phyloP scores from a whole-genome alignment of 2,113 vertebrate species.

The Oceanodroma tethys region DNA sequence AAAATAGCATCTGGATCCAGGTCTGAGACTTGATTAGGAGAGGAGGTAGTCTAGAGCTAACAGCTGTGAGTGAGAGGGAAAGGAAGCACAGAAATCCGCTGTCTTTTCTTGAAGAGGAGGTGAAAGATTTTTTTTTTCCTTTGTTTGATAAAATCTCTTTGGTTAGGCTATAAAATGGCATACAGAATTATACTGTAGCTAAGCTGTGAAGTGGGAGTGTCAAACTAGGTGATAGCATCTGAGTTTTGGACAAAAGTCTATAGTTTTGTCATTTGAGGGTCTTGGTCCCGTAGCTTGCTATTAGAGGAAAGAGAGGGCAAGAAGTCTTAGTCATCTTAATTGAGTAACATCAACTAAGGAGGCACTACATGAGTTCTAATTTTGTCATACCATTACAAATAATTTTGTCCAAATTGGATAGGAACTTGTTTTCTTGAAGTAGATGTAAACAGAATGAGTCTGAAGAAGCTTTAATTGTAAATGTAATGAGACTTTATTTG shows the following conservation, averaged over 20 bases:
- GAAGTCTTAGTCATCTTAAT: neutral
- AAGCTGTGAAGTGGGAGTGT: neutral
- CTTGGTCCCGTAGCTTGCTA: neutral
- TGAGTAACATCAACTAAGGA: neutral
- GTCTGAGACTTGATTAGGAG: neutral
- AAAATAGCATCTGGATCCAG: neutral
- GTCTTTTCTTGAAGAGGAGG: neutral
- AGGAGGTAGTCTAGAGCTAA: neutral
- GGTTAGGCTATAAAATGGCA: neutral
- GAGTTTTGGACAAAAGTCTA: neutral
- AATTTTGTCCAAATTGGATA: neutral
- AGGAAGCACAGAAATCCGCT: neutral
- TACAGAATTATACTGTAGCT: neutral
- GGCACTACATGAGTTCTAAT: neutral
- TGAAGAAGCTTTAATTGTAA: neutral
- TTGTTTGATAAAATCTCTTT: neutral
- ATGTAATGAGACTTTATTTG: neutral
- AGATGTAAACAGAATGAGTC: neutral
- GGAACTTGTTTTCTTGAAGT: neutral
- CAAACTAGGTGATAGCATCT: neutral
- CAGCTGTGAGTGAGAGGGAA: neutral
- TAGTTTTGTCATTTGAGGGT: neutral
- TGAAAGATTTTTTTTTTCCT: neutral
- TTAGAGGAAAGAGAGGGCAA: neutral
- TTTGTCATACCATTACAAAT: neutral